Evolutionary conservation across 2,888 invertebrate species (phyloP).

Genomic region (Lepidochrysops patricia): DNA sequence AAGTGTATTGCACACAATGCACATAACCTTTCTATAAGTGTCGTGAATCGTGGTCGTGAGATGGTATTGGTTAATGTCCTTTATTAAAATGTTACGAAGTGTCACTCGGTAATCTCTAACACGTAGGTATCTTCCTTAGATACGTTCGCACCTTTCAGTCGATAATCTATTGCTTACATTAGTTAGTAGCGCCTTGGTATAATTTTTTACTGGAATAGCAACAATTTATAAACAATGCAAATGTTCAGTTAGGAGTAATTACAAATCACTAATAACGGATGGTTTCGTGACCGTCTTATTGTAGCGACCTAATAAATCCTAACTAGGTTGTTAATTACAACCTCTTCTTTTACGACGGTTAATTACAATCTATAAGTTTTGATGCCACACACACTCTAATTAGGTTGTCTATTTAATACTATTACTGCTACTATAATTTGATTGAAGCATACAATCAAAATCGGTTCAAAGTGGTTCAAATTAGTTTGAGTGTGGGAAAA

Average conservation of each 20-base stretch:
- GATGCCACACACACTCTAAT: not conserved
- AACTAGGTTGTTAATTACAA: not conserved
- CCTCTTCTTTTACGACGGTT: too few species aligned
- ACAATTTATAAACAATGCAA: too few species aligned
- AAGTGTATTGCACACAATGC: too few species aligned
- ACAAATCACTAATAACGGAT: not conserved
- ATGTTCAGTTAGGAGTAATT: not conserved
- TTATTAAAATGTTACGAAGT: not conserved
- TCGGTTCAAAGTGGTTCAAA: too few species aligned
- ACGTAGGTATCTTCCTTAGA: not conserved
- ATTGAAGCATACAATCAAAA: too few species aligned
- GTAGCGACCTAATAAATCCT: not conserved
- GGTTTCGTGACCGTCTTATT: not conserved
- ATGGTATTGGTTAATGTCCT: not conserved
- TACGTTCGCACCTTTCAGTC: not conserved
- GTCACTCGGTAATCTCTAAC: not conserved
- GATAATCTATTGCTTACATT: too few species aligned
- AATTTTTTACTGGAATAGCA: too few species aligned
- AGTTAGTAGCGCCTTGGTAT: too few species aligned
- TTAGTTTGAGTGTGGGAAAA: too few species aligned
- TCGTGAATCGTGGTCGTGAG: not conserved
- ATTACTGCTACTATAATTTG: too few species aligned
- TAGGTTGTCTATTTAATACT: too few species aligned
- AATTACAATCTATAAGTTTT: too few species aligned
- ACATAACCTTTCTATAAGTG: not conserved